Evolutionary conservation across 2,888 invertebrate genomes (phyloP), one percentile per base, ranked within the genome.

Genomic region (Spodoptera exigua): DNA sequence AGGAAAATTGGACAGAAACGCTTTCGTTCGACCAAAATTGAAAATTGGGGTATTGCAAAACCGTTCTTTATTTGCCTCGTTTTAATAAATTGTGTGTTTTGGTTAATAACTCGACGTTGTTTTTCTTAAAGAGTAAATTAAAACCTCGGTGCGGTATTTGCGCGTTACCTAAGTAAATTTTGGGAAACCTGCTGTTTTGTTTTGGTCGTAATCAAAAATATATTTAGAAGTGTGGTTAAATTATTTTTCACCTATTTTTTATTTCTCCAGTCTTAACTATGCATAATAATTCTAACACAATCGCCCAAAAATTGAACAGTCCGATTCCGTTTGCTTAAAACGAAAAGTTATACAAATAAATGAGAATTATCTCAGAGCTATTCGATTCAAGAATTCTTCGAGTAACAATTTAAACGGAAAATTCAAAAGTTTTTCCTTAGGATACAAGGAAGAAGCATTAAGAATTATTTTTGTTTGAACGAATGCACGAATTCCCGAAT

Each of bases 401-500:
- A 53, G 60, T 43, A 76, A 66, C 61, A 70, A 67, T 73, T 78
- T 73, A 49, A 75, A 64, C 63, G 62, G 63, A 54, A 68, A 76
- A 76, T 73, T 68, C 63, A 34, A 54, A 81, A 80, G 70, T 80
- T 78, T 72, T 63, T 68, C 69, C 56, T 67, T 58, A 51, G 51
- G 55, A 61, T 52, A 59, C 52, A 60, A 52, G 53, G 53, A 54
- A 69, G 65, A 61, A 27, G 27, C 27, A 27, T 27, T 27, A 59
- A 62, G 55, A 57, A 57, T 69, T 74, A 81, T 81, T 80, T 80
- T 77, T 78, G 73, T 72, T 72, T 76, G 77, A 78, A 76, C 74
- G 77, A 81, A 82, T 82, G 78, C 76, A 79, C 78, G 68, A 76
- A 81, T 79, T 81, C 75, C 70, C 64, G 67, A 78, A 71, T 76